phyloP scores from a whole-genome alignment of 2,797 vertebrate species.

The Ficedula albicollis region DNA sequence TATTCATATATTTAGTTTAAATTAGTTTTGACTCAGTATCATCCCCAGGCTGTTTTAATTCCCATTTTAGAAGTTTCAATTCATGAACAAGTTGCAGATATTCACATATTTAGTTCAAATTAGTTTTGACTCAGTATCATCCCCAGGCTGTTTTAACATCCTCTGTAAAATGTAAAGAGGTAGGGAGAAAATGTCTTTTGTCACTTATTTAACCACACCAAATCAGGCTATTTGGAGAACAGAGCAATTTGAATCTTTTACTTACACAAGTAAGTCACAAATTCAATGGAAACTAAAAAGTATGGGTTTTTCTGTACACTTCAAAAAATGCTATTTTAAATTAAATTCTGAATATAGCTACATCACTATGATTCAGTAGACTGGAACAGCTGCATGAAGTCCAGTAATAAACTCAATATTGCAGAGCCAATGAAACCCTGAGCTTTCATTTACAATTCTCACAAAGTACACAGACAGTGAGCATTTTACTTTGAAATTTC shows the following conservation, averaged over 20 bases:
- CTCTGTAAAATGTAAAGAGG: background rate
- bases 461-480: background rate
- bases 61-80: background rate
- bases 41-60: background rate
- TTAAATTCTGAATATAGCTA: background rate
- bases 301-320: background rate
- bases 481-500: background rate
- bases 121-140: background rate
- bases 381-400: background rate
- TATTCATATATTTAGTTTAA: background rate
- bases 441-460: background rate
- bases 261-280: background rate
- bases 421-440: background rate
- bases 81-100: background rate
- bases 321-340: background rate
- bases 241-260: background rate
- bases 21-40: background rate
- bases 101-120: background rate
- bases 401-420: background rate
- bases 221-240: background rate
- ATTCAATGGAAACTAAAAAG: background rate
- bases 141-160: background rate
- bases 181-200: background rate
- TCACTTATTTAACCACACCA: background rate
- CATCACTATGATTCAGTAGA: background rate